phyloP scores from a whole-genome alignment of 2,888 invertebrate species.

The Schrankia costaestrigalis region DNA sequence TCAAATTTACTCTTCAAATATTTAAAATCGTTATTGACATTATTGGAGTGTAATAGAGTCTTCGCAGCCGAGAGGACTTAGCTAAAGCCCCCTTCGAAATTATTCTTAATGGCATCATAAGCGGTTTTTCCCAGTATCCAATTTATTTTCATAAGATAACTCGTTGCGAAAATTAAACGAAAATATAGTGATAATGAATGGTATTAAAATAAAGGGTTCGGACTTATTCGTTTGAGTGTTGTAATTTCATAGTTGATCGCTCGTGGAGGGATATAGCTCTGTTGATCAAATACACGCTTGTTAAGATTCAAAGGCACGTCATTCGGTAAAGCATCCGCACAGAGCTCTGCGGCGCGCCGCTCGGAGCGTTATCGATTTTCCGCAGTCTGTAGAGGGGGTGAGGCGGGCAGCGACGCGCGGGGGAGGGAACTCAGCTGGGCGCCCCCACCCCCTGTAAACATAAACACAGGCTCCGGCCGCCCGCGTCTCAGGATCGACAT shows the following conservation, averaged over 20 bases:
- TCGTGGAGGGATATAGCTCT: conserved; percentile 8
- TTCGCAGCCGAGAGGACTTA: conserved; percentile 39
- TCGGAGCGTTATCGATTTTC: conserved; percentile 73
- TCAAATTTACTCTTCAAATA: too few species aligned
- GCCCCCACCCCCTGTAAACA: conserved; percentile 65
- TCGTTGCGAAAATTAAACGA: conserved; percentile 49
- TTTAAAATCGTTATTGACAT: conserved; percentile 40
- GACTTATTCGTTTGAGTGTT: conserved; percentile 6
- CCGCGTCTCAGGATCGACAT: conserved; percentile 61
- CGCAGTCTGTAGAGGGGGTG: conserved; percentile 48
- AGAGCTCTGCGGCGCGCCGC: conserved; percentile 59
- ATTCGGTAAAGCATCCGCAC: conserved; percentile 43
- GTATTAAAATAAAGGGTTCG: conserved; percentile 14
- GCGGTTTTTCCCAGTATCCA: conserved; percentile 52
- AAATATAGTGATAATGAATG: conserved; percentile 38
- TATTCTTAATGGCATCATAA: conserved; percentile 51
- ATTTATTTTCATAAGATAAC: conserved; percentile 54
- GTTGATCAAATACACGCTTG: conserved; percentile 27
- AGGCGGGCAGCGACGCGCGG: conserved; percentile 22
- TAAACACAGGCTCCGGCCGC: conserved; percentile 64
- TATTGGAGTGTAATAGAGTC: conserved; percentile 43
- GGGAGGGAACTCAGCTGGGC: conserved; percentile 65
- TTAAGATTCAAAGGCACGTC: conserved; percentile 48
- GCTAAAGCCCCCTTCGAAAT: conserved; percentile 37
- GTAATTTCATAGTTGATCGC: conserved; percentile 18